Evolutionary conservation across 2,113 vertebrate genomes (phyloP).

Genomic region (Triplophysa siluroides): DNA sequence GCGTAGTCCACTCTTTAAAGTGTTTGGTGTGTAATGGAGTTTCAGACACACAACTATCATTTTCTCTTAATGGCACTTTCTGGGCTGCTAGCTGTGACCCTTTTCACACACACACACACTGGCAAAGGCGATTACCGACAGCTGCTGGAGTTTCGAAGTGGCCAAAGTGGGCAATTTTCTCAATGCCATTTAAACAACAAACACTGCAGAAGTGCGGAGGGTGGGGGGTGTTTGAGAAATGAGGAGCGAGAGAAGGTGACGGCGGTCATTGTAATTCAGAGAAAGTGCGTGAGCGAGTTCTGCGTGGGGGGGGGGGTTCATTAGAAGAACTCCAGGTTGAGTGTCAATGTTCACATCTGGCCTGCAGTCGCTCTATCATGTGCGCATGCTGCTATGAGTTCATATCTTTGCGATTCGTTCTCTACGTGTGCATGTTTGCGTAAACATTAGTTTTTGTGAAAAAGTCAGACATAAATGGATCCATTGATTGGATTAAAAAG

Average conservation of each 20-base stretch:
- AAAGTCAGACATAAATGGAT: no score
- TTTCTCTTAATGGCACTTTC: conserved; percentile 79
- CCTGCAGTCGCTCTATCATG: conserved; percentile 16
- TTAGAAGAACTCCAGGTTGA: conserved; percentile 31
- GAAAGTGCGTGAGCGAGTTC: conserved; percentile 5
- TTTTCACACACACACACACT: conserved; percentile 54
- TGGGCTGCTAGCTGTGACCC: conserved; percentile 68
- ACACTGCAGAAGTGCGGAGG: conserved; percentile 60
- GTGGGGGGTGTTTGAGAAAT: conserved; percentile 20
- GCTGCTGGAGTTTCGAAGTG: conserved; percentile 76
- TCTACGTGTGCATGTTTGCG: not conserved
- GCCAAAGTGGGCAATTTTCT: conserved; percentile 82
- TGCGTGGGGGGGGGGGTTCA: not conserved
- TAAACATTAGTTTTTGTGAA: not conserved
- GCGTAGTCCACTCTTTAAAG: conserved; percentile 75
- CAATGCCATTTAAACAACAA: conserved; percentile 79
- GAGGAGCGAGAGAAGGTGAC: conserved; percentile 23
- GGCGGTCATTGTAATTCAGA: conserved; percentile 37
- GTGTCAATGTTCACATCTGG: conserved; percentile 37
- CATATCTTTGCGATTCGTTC: not conserved
- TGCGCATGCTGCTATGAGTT: conserved; percentile 19
- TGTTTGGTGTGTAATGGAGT: conserved; percentile 79
- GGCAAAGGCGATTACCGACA: conserved; percentile 70
- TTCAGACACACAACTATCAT: conserved; percentile 80
- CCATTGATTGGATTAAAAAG: no score